Conservation (phyloP, 2,888 invertebrate genomes). For the Chirona hameri region DNA sequence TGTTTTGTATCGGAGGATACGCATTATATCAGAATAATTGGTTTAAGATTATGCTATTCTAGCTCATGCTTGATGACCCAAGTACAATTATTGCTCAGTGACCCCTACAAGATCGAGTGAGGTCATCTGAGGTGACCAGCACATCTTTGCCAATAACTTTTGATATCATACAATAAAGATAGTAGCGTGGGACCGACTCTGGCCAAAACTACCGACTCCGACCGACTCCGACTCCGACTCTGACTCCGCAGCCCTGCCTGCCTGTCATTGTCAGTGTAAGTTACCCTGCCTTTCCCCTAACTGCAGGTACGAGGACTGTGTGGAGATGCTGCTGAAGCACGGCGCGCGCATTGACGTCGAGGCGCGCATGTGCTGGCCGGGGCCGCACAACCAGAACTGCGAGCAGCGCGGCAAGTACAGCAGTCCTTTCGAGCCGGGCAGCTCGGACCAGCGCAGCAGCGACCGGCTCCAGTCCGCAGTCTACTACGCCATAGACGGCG, state of each 20-base stretch:
- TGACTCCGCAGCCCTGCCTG: background rate
- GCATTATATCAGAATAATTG: no score
- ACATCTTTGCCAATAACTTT: background rate
- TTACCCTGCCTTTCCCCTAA: background rate
- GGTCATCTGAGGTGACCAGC: no score
- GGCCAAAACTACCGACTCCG: no score
- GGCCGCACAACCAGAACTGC: slow-evolving; percentile 65
- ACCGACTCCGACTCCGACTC: no score
- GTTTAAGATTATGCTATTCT: no score
- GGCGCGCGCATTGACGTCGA: slow-evolving; percentile 68
- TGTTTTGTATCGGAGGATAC: no score
- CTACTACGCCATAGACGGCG: slow-evolving; percentile 68
- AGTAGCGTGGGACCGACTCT: background rate
- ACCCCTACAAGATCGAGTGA: no score
- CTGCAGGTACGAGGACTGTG: slow-evolving; percentile 60
- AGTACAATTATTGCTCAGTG: no score
- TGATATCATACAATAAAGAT: background rate
- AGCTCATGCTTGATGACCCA: no score
- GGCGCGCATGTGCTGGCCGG: slow-evolving; percentile 71
- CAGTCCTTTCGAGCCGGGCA: slow-evolving; percentile 30
- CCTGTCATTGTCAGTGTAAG: background rate
- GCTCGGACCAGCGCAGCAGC: slow-evolving; percentile 43
- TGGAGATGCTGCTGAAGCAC: slow-evolving; percentile 63
- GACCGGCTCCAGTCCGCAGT: slow-evolving; percentile 65
- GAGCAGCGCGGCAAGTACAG: slow-evolving; percentile 63